phyloP scores from a whole-genome alignment of 2,113 vertebrate species.

The Himantopus leucocephalus region DNA sequence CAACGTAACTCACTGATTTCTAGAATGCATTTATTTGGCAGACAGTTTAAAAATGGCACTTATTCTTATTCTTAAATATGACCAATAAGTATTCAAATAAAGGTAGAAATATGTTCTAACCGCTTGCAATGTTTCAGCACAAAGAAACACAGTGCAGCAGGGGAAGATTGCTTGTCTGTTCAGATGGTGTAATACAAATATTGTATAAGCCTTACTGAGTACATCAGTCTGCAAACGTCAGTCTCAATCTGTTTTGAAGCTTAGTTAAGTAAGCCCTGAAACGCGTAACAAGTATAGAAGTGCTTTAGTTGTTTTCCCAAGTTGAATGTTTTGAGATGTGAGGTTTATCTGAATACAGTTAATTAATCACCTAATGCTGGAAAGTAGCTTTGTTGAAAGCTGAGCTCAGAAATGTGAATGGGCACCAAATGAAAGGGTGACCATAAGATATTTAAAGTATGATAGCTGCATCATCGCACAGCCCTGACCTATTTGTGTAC shows the following conservation, averaged over 20 bases:
- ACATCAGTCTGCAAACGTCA: background rate
- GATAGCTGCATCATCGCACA: background rate
- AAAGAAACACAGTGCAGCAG: background rate
- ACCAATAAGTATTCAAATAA: background rate
- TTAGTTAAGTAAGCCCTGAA: background rate
- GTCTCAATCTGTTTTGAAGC: background rate
- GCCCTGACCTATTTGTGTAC: background rate
- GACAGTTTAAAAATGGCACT: background rate
- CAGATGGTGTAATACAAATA: background rate
- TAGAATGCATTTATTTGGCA: background rate
- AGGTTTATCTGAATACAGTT: background rate
- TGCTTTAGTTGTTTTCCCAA: background rate
- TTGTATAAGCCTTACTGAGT: background rate
- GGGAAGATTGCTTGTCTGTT: background rate
- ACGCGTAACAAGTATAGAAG: background rate
- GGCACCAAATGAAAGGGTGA: background rate
- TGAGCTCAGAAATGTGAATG: background rate
- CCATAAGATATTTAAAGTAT: background rate
- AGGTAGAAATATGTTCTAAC: background rate
- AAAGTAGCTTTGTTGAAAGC: background rate
- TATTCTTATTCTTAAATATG: background rate
- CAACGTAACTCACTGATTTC: background rate
- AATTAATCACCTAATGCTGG: background rate
- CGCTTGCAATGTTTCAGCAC: background rate
- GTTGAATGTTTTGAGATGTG: background rate